phyloP scores from a whole-genome alignment of 2,888 invertebrate genomes.

The Dynastes grantii region DNA sequence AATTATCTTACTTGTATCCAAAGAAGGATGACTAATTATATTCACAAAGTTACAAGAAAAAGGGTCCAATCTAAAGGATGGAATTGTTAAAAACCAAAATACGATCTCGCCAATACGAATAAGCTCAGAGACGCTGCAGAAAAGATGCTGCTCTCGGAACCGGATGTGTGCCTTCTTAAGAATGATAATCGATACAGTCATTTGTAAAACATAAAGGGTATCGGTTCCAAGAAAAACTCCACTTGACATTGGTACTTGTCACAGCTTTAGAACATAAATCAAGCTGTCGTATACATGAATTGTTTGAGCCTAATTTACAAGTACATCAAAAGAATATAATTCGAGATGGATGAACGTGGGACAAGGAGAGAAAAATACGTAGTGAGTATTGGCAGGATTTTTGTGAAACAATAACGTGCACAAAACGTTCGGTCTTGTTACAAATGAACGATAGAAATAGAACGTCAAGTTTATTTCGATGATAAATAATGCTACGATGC shows the following conservation, averaged over 20 bases:
- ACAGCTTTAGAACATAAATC: constrained; percentile 38
- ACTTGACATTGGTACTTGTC: constrained; percentile 40
- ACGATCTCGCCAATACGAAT: not conserved
- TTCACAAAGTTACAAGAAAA: not conserved
- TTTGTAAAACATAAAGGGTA: constrained; percentile 45
- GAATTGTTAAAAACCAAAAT: not conserved
- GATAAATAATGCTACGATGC: too few species aligned
- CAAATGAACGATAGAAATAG: too few species aligned
- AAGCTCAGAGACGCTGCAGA: not conserved
- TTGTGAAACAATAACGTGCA: not conserved
- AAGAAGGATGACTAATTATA: too few species aligned
- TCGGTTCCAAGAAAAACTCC: constrained; percentile 38
- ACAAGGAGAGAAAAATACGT: not conserved
- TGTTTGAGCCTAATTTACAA: constrained; percentile 39
- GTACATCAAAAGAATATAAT: constrained; percentile 38
- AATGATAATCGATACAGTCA: constrained; percentile 40
- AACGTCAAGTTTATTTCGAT: too few species aligned
- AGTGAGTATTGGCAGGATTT: not conserved
- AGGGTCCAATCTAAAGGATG: too few species aligned
- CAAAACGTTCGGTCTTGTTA: too few species aligned
- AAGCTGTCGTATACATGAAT: constrained; percentile 40
- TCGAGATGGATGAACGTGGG: not conserved
- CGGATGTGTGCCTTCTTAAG: constrained; percentile 37
- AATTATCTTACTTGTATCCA: not conserved
- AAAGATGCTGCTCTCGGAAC: constrained; percentile 15